Conservation (phyloP, 2,113 vertebrate species). For the Desmodus rotundus region DNA sequence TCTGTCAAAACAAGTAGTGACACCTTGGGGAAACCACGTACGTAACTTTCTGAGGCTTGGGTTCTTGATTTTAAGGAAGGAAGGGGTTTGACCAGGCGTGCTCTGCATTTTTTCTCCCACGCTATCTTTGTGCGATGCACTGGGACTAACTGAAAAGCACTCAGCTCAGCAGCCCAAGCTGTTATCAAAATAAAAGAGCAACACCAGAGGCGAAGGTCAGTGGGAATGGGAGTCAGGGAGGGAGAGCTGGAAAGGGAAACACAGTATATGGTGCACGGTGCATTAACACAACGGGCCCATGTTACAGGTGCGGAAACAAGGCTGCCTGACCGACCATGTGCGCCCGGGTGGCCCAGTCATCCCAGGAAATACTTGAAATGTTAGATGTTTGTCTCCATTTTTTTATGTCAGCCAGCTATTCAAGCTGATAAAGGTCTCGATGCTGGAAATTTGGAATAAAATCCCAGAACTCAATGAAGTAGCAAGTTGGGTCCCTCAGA, state of each 20-base stretch:
- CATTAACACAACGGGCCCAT: too few relatives aligned
- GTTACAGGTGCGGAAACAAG: background rate
- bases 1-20: background rate
- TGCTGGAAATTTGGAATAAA: background rate
- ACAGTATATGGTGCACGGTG: accelerated
- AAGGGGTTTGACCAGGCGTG: background rate
- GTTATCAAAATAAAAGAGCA: background rate
- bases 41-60: background rate
- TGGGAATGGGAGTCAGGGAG: background rate
- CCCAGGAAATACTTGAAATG: background rate
- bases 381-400: background rate
- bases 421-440: background rate
- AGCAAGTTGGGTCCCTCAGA: background rate
- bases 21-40: background rate
- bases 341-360: accelerated
- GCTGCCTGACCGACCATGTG: accelerated
- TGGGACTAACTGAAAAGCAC: background rate
- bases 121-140: background rate
- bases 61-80: background rate
- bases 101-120: background rate
- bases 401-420: background rate
- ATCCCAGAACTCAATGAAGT: background rate
- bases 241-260: background rate
- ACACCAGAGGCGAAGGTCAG: too few relatives aligned
- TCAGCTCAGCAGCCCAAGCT: background rate